Base-by-base conservation (phyloP, 2,113 vertebrate species). In the Rhinoderma darwinii region DNA sequence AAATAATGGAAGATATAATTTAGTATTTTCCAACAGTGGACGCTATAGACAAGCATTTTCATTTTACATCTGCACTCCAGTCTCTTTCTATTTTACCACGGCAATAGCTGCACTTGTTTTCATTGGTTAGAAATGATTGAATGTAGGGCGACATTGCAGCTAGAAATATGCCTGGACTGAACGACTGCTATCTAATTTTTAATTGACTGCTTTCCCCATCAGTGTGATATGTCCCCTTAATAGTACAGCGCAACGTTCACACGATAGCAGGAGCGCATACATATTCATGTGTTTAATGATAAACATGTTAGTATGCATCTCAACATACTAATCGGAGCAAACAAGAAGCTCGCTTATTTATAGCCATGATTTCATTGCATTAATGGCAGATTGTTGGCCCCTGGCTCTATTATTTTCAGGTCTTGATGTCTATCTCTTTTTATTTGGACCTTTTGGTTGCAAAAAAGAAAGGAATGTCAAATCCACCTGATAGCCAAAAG, bases 111-210 rank as follows among this genome's bases (percentile, higher is more conserved):
- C 70, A 30, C 74, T 73, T 84, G 35, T 84, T 75, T 78, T 61
- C 70, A 43, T 84, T 56, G 35, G 51, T 75, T 51, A 37, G 39
- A 84, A 59, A 75, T 90, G 91, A 90, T 91, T 93, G 93, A 94
- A 95, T 93, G 90, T 90, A 90, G 91, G 92, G 89, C 89, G 92
- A 93, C 91, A 90, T 87, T 81, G 51, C 66, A 89, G 91, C 90
- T 85, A 90, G 92, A 94, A 88, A 90, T 89, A 89, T 89, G 70
- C 86, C 90, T 88, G 89, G 90, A 90, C 91, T 92, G 93, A 92
- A 92, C 92, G 92, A 93, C 89, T 91, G 89, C 91, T 92, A 91
- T 92, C 92, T 93, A 91, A 93, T 93, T 94, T 94, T 94, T 93
- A 93, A 95, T 92, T 93, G 92, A 92, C 92, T 90, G 92, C 91